Evolutionary conservation across 2,113 vertebrate genomes (phyloP).

Genomic region (Calypte anna): DNA sequence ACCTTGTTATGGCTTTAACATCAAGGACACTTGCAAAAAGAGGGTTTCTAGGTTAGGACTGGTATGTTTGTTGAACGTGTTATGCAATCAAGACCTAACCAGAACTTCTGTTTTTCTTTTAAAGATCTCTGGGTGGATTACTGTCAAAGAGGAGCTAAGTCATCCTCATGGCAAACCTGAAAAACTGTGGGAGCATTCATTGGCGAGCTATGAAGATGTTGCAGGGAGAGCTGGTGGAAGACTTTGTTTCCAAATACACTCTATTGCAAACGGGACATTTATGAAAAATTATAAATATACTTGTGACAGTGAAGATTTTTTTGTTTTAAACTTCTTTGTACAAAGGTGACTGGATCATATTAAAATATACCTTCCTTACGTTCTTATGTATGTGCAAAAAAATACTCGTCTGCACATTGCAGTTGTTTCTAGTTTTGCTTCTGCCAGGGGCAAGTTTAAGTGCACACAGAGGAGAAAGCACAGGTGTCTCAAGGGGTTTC

Average conservation of each 20-base stretch:
- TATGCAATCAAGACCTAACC: background rate
- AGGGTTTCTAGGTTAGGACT: background rate
- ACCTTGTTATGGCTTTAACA: background rate
- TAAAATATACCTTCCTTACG: background rate
- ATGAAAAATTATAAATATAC: constrained; percentile 45
- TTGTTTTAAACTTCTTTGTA: background rate
- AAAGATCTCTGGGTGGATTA: constrained; percentile 95
- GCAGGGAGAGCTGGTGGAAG: constrained; percentile 85
- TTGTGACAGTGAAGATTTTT: background rate
- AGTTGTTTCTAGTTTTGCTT: background rate
- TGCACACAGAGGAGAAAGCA: background rate
- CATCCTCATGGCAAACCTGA: constrained; percentile 85
- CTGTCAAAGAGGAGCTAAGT: constrained; percentile 87
- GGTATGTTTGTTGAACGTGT: background rate
- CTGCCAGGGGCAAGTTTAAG: background rate
- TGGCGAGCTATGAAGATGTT: constrained; percentile 95
- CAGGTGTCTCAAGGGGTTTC: background rate
- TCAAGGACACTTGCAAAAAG: background rate
- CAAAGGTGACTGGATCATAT: background rate
- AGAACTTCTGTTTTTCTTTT: constrained; percentile 22
- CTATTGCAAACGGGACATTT: constrained; percentile 88
- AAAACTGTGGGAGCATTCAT: constrained; percentile 89
- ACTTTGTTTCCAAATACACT: constrained; percentile 86
- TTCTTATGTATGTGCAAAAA: background rate
- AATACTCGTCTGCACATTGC: background rate